phyloP scores from a whole-genome alignment of 2,888 invertebrate species.

The Xylocampa areola region DNA sequence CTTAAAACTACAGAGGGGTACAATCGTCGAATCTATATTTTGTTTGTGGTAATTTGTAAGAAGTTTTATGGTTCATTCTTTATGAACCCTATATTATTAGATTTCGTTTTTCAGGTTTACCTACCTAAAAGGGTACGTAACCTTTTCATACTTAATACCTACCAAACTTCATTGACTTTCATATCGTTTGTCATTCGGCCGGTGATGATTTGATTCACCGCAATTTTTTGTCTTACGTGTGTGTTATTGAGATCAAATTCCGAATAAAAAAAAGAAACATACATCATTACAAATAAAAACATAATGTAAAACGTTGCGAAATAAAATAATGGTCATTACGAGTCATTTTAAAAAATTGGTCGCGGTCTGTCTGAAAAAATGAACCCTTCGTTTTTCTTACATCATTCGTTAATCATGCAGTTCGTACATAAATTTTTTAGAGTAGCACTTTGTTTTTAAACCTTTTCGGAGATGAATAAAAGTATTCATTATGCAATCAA shows the following conservation, averaged over 20 bases:
- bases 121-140: no score
- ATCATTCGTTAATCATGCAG: constrained; percentile 24
- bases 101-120: no score
- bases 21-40: no score
- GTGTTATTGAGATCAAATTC: constrained; percentile 26
- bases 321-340: constrained; percentile 26
- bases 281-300: constrained; percentile 11
- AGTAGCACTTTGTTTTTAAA: constrained; percentile 19
- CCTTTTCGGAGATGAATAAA: constrained; percentile 6
- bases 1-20: no score
- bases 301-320: constrained; percentile 2
- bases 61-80: no score
- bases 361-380: constrained; percentile 26
- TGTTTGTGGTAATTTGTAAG: no score
- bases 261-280: constrained; percentile 11
- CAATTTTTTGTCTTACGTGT: neutral
- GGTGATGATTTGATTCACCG: constrained; percentile 3
- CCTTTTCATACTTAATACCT: constrained; percentile 10
- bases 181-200: constrained; percentile 20
- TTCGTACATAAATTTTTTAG: constrained; percentile 10
- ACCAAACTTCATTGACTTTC: constrained; percentile 28
- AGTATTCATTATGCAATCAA: constrained; percentile 19
- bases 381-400: constrained; percentile 37
- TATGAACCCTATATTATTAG: no score
- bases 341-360: constrained; percentile 35